Evolutionary conservation across 2,888 invertebrate genomes (phyloP).

Genomic region (Drosophila rellima): DNA sequence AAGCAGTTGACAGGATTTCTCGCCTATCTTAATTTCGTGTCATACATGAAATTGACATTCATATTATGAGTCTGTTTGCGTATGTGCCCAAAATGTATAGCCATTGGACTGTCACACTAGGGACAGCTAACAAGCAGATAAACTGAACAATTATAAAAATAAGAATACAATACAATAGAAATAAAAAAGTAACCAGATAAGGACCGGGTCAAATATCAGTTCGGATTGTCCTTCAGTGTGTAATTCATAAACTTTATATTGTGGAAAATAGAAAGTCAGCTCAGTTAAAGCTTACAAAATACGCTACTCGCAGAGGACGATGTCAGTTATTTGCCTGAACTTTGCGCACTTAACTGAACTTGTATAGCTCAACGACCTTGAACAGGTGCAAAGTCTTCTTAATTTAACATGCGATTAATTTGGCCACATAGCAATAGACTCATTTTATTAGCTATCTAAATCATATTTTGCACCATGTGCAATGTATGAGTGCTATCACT

Average conservation of each 20-base stretch:
- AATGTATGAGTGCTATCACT: constrained; percentile 23
- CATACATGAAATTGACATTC: constrained; percentile 74
- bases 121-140: constrained; percentile 69
- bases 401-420: constrained; percentile 1
- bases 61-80: constrained; percentile 31
- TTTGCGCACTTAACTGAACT: constrained; percentile 4
- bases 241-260: constrained; percentile 27
- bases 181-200: constrained; percentile 37
- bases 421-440: constrained; percentile 8
- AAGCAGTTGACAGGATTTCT: constrained; percentile 64
- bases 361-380: constrained; percentile 60
- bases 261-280: constrained; percentile 2
- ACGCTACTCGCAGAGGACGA: neutral
- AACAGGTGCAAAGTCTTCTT: constrained; percentile 35
- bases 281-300: neutral
- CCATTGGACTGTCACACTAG: constrained; percentile 53
- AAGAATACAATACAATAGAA: constrained; percentile 21
- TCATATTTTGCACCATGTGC: neutral
- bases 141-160: constrained; percentile 57
- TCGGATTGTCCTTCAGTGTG: constrained; percentile 39
- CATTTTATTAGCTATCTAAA: constrained; percentile 41
- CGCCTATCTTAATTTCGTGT: constrained; percentile 78
- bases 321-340: neutral
- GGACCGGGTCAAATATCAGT: constrained; percentile 32
- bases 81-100: constrained; percentile 46